These are phyloP conservation scores for Dinocampus coccinellae DNA, from an alignment of 2,888 invertebrate species.

Conservation along the genomic window DNA sequence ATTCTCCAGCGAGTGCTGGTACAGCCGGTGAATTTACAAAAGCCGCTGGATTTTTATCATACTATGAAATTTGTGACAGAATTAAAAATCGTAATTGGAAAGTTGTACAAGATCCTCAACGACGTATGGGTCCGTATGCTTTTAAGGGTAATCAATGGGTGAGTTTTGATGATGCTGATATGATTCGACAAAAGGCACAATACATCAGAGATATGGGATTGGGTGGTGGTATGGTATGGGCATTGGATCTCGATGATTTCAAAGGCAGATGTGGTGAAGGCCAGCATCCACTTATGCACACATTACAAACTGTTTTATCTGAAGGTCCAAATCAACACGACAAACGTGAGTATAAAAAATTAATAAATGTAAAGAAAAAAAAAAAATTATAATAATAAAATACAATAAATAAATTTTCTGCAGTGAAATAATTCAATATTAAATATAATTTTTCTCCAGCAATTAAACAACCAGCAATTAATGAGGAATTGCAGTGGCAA, in stretches of 20 bases:
- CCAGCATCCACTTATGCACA: slow-evolving; percentile 82
- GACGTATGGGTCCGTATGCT: slow-evolving; percentile 90
- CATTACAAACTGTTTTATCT: slow-evolving; percentile 81
- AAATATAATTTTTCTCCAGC: slow-evolving; percentile 42
- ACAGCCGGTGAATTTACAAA: slow-evolving; percentile 87
- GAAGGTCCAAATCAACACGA: slow-evolving; percentile 63
- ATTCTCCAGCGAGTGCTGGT: slow-evolving; percentile 83
- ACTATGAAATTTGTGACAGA: slow-evolving; percentile 92
- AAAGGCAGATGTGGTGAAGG: slow-evolving; percentile 82
- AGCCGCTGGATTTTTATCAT: slow-evolving; percentile 88
- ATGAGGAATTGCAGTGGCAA: slow-evolving; percentile 56
- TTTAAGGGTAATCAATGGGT: slow-evolving; percentile 93
- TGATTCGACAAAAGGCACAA: slow-evolving; percentile 84
- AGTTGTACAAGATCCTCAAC: slow-evolving; percentile 82
- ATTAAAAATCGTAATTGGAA: slow-evolving; percentile 84
- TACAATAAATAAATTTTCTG: too few species aligned
- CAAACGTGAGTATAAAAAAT: slow-evolving; percentile 52
- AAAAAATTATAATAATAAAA: not conserved
- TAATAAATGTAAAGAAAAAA: not conserved
- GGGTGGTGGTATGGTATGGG: slow-evolving; percentile 93
- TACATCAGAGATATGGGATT: slow-evolving; percentile 82
- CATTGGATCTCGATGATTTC: slow-evolving; percentile 90
- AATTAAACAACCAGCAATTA: slow-evolving; percentile 50
- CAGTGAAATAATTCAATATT: not conserved
- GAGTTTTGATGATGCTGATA: slow-evolving; percentile 86